A percentile compares a stretch with the other conserved stretches of the same genome.
Conservation (phyloP, 2,888 invertebrate species). For the Ectemnius lituratus region DNA sequence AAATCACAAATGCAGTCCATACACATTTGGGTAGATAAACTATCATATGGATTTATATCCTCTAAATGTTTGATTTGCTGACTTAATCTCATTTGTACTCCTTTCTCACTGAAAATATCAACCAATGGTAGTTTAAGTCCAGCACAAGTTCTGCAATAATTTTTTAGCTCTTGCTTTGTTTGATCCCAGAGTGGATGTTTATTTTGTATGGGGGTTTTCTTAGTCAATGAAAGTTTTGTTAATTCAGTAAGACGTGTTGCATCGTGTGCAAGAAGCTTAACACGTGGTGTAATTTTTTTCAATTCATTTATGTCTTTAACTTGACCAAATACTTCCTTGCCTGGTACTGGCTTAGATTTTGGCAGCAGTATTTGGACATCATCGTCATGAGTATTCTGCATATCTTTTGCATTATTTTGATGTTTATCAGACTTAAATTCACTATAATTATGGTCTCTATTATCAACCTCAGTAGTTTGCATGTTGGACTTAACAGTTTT, state of each 20-base stretch:
- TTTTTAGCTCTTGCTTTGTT: slow-evolving; percentile 65
- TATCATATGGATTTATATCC: slow-evolving; percentile 68
- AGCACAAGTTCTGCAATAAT: slow-evolving; percentile 75
- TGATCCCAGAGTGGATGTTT: slow-evolving; percentile 40
- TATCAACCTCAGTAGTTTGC: slow-evolving; percentile 50
- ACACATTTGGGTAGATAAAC: slow-evolving; percentile 74
- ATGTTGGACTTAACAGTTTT: slow-evolving; percentile 42
- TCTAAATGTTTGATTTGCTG: slow-evolving; percentile 75
- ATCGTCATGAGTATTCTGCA: slow-evolving; percentile 20
- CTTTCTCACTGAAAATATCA: slow-evolving; percentile 75
- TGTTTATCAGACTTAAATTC: slow-evolving; percentile 43
- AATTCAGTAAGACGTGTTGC: slow-evolving; percentile 63
- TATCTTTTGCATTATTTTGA: slow-evolving; percentile 4
- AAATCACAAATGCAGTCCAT: slow-evolving; percentile 76
- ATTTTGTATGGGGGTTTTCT: slow-evolving; percentile 34
- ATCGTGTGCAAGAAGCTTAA: slow-evolving; percentile 68
- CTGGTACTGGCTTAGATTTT: slow-evolving; percentile 29
- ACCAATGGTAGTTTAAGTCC: slow-evolving; percentile 73
- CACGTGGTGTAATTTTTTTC: slow-evolving; percentile 72
- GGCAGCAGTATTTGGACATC: slow-evolving; percentile 11
- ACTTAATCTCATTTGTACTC: slow-evolving; percentile 72
- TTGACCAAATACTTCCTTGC: slow-evolving; percentile 55
- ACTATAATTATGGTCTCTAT: slow-evolving; percentile 59
- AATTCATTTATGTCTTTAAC: slow-evolving; percentile 73
- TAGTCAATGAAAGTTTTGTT: slow-evolving; percentile 57